A percentile compares a stretch with the other conserved stretches of the same genome.
Evolutionary conservation across 2,888 invertebrate species (phyloP).

Genomic region (Portevinia maculata): DNA sequence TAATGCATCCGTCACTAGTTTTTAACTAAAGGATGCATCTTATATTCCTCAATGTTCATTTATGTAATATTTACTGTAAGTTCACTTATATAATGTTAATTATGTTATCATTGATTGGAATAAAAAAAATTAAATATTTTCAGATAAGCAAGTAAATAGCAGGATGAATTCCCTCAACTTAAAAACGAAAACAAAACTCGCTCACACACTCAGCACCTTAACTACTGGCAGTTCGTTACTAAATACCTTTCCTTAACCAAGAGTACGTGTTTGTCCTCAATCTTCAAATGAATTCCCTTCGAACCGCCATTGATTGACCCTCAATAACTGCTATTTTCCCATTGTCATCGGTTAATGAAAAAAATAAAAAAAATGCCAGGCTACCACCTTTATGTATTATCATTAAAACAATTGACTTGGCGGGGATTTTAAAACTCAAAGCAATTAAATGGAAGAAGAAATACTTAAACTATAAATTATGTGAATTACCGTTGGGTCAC

Average conservation of each 20-base stretch:
- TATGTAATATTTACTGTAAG: no score
- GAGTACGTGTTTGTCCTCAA: slow-evolving; percentile 37
- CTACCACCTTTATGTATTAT: slow-evolving; percentile 9
- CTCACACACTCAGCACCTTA: no score
- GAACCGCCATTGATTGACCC: slow-evolving; percentile 2
- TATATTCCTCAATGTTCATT: no score
- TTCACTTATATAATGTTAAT: no score
- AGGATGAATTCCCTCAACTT: no score
- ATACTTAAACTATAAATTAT: slow-evolving; percentile 29
- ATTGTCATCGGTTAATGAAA: slow-evolving; percentile 25
- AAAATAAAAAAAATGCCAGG: no score
- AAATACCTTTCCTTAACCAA: slow-evolving; percentile 11
- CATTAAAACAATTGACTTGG: slow-evolving; percentile 1
- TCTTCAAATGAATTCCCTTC: background rate
- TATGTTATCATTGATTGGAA: no score
- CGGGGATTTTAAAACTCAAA: background rate
- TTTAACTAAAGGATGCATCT: no score
- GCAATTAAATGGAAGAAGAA: slow-evolving; percentile 6
- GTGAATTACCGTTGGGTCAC: slow-evolving; percentile 42
- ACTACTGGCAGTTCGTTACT: slow-evolving; percentile 18
- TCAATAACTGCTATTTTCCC: slow-evolving; percentile 16
- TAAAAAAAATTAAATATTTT: no score
- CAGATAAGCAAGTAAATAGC: no score
- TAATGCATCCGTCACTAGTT: no score
- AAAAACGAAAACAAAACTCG: no score